Evolutionary conservation across 2,888 invertebrate species (phyloP).

Genomic region (Labia minor): DNA sequence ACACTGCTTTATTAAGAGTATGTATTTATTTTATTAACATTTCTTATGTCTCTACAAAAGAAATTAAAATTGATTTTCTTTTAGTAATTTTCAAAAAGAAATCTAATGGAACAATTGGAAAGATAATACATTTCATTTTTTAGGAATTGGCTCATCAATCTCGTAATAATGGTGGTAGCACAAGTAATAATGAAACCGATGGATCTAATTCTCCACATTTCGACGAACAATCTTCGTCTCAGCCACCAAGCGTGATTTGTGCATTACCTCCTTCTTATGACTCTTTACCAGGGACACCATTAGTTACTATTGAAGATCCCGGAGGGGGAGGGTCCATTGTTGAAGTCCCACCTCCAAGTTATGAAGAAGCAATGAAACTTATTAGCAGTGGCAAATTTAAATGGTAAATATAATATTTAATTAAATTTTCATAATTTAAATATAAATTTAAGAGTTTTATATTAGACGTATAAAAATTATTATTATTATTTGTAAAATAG

Average conservation of each 20-base stretch:
- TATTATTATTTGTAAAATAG: too few relatives aligned
- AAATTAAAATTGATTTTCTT: too few relatives aligned
- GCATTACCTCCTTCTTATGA: slow-evolving; percentile 53
- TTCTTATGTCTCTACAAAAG: too few relatives aligned
- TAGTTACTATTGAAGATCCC: slow-evolving; percentile 33
- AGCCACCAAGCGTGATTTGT: slow-evolving; percentile 42
- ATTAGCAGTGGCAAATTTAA: slow-evolving; percentile 26
- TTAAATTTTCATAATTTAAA: too few relatives aligned
- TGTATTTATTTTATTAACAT: slow-evolving; percentile 30
- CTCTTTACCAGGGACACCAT: slow-evolving; percentile 41
- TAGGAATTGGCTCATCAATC: slow-evolving; percentile 5
- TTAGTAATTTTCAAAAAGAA: too few relatives aligned
- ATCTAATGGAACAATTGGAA: too few relatives aligned
- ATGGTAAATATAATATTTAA: not conserved
- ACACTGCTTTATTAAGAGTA: slow-evolving; percentile 50
- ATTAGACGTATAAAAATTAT: too few relatives aligned
- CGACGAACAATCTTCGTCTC: slow-evolving; percentile 47
- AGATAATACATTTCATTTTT: slow-evolving; percentile 13
- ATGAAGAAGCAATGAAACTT: slow-evolving; percentile 50
- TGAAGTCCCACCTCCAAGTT: slow-evolving; percentile 50
- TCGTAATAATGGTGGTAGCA: not conserved
- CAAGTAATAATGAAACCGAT: slow-evolving; percentile 4
- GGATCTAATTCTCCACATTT: slow-evolving; percentile 30
- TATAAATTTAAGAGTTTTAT: too few relatives aligned
- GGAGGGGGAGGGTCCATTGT: slow-evolving; percentile 34